Conservation (phyloP, 2,113 vertebrate species). For the Baryphthengus martii region DNA sequence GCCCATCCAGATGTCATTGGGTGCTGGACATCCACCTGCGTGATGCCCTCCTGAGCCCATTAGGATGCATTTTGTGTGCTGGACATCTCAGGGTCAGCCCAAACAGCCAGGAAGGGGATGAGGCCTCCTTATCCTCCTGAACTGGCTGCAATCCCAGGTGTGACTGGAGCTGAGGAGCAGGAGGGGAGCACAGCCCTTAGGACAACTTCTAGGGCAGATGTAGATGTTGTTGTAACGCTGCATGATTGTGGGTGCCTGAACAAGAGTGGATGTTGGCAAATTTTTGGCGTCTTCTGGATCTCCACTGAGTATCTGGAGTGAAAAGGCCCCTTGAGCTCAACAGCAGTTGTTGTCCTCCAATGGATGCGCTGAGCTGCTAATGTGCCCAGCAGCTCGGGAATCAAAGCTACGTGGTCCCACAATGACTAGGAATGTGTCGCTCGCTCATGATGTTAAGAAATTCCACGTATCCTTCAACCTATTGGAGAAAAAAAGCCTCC, state of each 20-base stretch:
- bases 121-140: not conserved
- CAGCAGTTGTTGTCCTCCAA: not conserved
- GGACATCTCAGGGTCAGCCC: not conserved
- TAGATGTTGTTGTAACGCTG: not conserved
- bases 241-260: not conserved
- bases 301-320: not conserved
- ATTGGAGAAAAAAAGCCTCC: not conserved
- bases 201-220: not conserved
- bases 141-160: not conserved
- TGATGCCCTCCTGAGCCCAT: not conserved
- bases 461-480: not conserved
- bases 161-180: not conserved
- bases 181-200: not conserved
- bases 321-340: not conserved
- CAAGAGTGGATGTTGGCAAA: not conserved
- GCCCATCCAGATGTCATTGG: not conserved
- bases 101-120: not conserved
- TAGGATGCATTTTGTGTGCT: not conserved
- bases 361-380: not conserved
- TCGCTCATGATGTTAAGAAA: not conserved
- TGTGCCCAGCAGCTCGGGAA: rapidly evolving
- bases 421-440: not conserved
- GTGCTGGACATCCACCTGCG: not conserved
- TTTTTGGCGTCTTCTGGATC: not conserved
- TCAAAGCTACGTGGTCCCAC: not conserved